A percentile compares a stretch with the other conserved stretches of the same genome.
Conservation (phyloP, 2,888 invertebrate species). For the Cenopis cana region DNA sequence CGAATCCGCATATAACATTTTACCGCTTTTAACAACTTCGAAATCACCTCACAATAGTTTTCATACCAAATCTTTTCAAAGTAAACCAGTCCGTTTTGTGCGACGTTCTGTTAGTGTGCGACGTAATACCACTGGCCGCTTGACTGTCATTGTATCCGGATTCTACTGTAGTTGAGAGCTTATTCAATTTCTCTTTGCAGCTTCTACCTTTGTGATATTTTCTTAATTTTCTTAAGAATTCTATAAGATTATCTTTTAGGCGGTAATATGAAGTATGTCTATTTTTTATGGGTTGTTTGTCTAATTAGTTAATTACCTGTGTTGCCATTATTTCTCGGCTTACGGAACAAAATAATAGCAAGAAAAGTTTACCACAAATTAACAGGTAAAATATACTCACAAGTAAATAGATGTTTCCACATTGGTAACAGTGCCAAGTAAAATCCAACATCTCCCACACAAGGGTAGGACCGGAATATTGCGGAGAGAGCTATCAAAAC, state of each 20-base stretch:
- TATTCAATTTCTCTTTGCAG: neutral
- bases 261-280: neutral
- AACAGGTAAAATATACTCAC: conserved; percentile 85
- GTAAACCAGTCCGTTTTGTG: too few relatives aligned
- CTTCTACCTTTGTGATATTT: neutral
- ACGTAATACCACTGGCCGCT: too few relatives aligned
- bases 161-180: neutral
- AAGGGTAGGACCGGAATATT: conserved; percentile 98
- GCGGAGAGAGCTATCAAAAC: conserved; percentile 92
- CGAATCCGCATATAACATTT: too few relatives aligned
- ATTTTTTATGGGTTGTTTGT: neutral
- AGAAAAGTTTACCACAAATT: neutral
- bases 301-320: too few relatives aligned
- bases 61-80: too few relatives aligned
- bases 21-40: too few relatives aligned
- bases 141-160: too few relatives aligned
- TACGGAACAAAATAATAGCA: neutral
- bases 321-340: neutral
- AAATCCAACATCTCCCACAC: conserved; percentile 97
- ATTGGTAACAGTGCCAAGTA: conserved; percentile 95
- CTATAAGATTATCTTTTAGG: too few relatives aligned
- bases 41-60: too few relatives aligned
- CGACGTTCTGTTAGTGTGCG: too few relatives aligned
- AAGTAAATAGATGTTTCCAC: conserved; percentile 94
- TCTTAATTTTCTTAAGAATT: neutral